A percentile compares a stretch with the other conserved stretches of the same genome.
Evolutionary conservation across 2,797 vertebrate genomes (phyloP).

Genomic region (Bradypodion pumilum): DNA sequence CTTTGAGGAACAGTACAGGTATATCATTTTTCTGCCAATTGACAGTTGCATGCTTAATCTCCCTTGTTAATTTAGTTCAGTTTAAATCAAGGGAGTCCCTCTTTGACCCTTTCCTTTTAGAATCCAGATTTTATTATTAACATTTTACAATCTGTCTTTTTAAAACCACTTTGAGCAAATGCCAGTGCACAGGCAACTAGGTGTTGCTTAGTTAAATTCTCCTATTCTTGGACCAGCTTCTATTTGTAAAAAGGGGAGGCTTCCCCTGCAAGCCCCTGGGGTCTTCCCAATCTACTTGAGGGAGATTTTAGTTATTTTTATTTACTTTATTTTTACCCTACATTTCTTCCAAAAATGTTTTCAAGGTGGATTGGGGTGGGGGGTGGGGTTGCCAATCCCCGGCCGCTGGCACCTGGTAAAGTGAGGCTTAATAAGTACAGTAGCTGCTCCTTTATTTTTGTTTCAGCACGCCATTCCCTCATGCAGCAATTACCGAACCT

Average conservation of each 20-base stretch:
- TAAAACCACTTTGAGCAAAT: background rate
- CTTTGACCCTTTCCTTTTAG: background rate
- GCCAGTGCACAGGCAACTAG: background rate
- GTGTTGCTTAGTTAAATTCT: background rate
- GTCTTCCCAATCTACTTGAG: background rate
- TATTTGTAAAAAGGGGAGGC: background rate
- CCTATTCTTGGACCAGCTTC: background rate
- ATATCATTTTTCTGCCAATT: background rate
- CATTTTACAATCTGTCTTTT: background rate
- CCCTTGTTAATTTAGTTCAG: slow-evolving; percentile 12
- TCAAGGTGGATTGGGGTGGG: too few species aligned
- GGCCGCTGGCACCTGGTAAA: too few species aligned
- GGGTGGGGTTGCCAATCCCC: too few species aligned
- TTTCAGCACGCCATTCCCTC: too few species aligned
- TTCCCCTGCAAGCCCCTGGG: background rate
- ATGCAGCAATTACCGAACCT: too few species aligned
- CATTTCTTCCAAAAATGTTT: too few species aligned
- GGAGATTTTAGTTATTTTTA: too few species aligned
- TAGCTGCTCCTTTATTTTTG: too few species aligned
- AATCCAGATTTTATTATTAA: background rate
- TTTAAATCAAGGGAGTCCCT: slow-evolving; percentile 13
- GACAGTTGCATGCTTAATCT: background rate
- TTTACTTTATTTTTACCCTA: too few species aligned
- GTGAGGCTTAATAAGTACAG: too few species aligned
- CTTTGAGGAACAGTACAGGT: background rate